Evolutionary conservation across 1,140 invertebrate genomes (phyloP).

Genomic region (Ips typographus): DNA sequence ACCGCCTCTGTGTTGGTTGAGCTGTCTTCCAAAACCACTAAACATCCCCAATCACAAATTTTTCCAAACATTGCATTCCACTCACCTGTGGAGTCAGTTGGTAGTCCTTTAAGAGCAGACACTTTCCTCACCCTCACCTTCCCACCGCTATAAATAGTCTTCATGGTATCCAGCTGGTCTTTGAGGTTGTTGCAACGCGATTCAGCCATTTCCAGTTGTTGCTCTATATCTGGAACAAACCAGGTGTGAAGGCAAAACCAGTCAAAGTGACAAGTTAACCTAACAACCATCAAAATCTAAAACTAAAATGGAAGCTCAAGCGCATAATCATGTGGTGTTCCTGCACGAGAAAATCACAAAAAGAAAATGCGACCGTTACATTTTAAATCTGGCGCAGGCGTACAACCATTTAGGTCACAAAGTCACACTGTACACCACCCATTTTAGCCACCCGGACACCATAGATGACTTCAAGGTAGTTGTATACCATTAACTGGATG

Average conservation of each 20-base stretch:
- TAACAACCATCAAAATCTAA: no score
- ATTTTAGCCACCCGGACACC: conserved; percentile 38
- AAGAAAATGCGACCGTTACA: conserved; percentile 42
- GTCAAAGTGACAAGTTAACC: no score
- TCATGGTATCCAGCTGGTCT: conserved; percentile 52
- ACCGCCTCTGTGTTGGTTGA: conserved; percentile 11
- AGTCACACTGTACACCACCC: conserved; percentile 41
- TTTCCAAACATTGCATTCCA: background rate
- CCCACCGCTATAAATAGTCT: conserved; percentile 43
- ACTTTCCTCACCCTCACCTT: conserved; percentile 9
- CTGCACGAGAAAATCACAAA: conserved; percentile 45
- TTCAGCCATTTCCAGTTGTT: conserved; percentile 52
- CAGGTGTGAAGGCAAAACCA: no score
- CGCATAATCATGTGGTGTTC: conserved; percentile 11
- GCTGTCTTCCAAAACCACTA: conserved; percentile 9
- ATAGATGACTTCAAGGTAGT: conserved; percentile 42
- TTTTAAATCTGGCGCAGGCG: conserved; percentile 43
- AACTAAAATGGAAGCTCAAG: no score
- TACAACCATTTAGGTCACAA: conserved; percentile 41
- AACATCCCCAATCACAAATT: background rate
- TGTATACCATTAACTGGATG: background rate
- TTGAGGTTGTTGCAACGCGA: conserved; percentile 50
- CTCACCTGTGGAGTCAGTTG: background rate
- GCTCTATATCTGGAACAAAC: conserved; percentile 47
- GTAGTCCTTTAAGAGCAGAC: background rate